Evolutionary conservation across 1,140 invertebrate genomes (phyloP), one percentile per base, ranked within the genome.

Genomic region (Lordiphosa collinella): DNA sequence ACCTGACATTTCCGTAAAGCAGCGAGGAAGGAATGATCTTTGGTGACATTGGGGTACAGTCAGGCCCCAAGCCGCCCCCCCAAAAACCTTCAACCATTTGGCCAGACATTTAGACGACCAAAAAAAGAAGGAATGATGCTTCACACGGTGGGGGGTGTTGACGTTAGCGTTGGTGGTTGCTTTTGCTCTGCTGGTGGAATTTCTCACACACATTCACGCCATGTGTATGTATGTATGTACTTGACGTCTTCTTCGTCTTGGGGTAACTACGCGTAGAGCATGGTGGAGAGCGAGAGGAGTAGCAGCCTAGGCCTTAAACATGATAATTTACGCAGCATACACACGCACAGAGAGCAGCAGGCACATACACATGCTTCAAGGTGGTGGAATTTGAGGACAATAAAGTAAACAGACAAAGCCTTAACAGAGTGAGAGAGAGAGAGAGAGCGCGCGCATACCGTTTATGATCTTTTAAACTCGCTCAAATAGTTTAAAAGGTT

Each of bases 351-450:
- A n/a, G n/a, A n/a, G n/a, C n/a, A n/a, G n/a, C 36, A 43, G 6
- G 18, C 25, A 12, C 31, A 52, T 12, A 41, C 22, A 40, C 29
- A 34, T 41, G 25, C 41, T 32, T 36, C 61, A 79, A 69, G 74
- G 74, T 79, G 74, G 74, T 79, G 74, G 74, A 79, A 79, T 79
- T 79, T 79, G 58, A 69, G 69, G 74, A 66, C 62, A 66, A 66
- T 63, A 66, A 66, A 66, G 52, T 49, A 64, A 69, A 69, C 52
- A 66, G 50, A 44, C 49, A 75, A 54, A 34, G 18, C 55, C 40
- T 10, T 35, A 41, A 40, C 37, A 46, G 16, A 51, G 40, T 38
- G 10, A 10, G 25, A 48, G 16, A 35, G n/a, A 46, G n/a, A 11
- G 3, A 4, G 6, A 12, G 9, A 11, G 35, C 25, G 34, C 25